Percentiles rank a stretch among this genome's conserved stretches.
Evolutionary conservation across 2,113 vertebrate species (phyloP).

Genomic region (Chinchilla lanigera): DNA sequence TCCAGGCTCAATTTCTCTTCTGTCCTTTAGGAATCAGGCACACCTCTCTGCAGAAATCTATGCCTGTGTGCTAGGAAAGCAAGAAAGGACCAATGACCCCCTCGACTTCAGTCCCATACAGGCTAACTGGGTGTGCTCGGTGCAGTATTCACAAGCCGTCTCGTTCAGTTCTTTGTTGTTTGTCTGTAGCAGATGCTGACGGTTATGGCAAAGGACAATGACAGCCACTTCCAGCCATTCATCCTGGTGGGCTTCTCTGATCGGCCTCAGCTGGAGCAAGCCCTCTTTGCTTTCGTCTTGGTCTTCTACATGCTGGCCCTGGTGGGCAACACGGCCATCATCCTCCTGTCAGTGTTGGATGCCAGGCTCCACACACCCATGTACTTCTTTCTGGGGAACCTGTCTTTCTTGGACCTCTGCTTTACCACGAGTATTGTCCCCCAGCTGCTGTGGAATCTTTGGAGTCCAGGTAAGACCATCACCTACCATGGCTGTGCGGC

Average conservation of each 20-base stretch:
- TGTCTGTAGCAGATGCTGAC: background rate
- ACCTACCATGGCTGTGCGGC: constrained; percentile 63
- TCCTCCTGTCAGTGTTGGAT: background rate
- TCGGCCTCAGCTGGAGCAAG: background rate
- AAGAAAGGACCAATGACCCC: background rate
- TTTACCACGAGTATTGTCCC: constrained; percentile 56
- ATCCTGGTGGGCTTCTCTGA: constrained; percentile 69
- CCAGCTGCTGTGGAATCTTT: constrained; percentile 65
- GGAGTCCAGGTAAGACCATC: constrained; percentile 67
- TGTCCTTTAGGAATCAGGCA: no score
- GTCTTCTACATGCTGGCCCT: constrained; percentile 61
- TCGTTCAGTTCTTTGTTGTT: background rate
- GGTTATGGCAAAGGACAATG: constrained; percentile 36
- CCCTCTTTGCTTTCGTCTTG: constrained; percentile 62
- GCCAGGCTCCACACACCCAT: constrained; percentile 64
- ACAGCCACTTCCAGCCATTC: constrained; percentile 33
- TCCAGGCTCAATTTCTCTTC: no score
- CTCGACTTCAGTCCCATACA: background rate
- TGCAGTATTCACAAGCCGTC: background rate
- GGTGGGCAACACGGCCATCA: constrained; percentile 55
- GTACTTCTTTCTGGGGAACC: constrained; percentile 67
- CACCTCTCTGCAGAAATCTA: background rate
- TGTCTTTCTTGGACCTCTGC: constrained; percentile 64
- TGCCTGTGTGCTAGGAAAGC: background rate
- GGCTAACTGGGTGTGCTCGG: rapidly evolving